These are phyloP conservation scores for Drosophila yooni DNA, from an alignment of 2,888 invertebrate genomes.

Conservation along the genomic window DNA sequence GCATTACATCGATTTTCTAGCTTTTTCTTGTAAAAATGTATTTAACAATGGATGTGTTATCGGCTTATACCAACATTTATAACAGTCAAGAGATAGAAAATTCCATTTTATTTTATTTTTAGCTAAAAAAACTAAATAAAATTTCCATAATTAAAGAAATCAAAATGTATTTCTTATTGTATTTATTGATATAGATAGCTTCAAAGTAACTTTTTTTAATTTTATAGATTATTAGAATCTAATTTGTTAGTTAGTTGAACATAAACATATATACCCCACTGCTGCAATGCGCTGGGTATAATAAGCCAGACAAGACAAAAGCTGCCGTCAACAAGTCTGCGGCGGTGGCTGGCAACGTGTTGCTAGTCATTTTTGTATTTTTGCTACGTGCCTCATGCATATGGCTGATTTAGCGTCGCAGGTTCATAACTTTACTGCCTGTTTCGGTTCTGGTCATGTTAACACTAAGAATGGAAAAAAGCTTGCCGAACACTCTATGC, in stretches of 20 bases:
- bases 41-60: not conserved
- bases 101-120: not conserved
- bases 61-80: not conserved
- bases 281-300: constrained; percentile 21
- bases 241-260: too few relatives aligned
- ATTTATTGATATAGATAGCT: not conserved
- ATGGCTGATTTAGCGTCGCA: constrained; percentile 51
- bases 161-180: not conserved
- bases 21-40: not conserved
- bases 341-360: constrained; percentile 56
- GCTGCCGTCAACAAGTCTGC: constrained; percentile 78
- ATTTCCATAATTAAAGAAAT: not conserved
- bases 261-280: constrained; percentile 6
- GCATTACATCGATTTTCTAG: too few relatives aligned
- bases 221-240: not conserved
- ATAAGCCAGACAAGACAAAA: constrained; percentile 56
- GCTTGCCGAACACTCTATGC: constrained; percentile 40
- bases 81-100: not conserved
- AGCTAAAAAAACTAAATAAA: not conserved
- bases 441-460: constrained; percentile 60
- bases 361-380: constrained; percentile 43
- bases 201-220: not conserved
- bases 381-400: constrained; percentile 68
- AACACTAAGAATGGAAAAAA: constrained; percentile 7
- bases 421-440: constrained; percentile 69